Base-by-base conservation (phyloP, 92 coral and sea anemone species). In the Phymanthus crucifer region DNA sequence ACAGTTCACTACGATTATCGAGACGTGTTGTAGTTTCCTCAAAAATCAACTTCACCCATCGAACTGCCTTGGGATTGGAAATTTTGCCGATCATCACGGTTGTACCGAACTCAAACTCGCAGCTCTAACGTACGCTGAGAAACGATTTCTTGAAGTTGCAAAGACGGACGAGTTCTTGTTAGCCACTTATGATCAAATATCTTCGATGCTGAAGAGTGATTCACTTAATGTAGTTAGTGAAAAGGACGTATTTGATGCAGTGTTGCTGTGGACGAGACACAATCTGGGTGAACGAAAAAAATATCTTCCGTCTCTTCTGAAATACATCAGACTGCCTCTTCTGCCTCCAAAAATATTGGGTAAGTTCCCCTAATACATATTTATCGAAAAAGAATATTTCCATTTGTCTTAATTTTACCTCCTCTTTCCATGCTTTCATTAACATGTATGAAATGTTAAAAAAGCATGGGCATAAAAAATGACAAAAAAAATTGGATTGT, bases 31-130 rank as follows among this genome's bases (percentile, higher is more conserved):
- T 54, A 95, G 85, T 4, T 95, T 93, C 40, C 83, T 95, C 77
- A 90, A 85, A 78, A 93, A 91, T 31, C 94, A 90, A 68, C 92
- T 95, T n/a, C 97, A 95, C 46, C 97, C 97, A 23, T 80, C 99
- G 19, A 95, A 95, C 72, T 95, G 99, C 56, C 78, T 95, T 79
- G 99, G 99, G 7, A 93, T 95, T 21, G 94, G 93, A 14, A 89
- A 91, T 79, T 90, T 95, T 73, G 97, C 99, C 2, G 95, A 95
- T 43, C 97, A 93, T 61, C 97, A 95, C 70, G 94, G 89, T 35
- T 95, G 97, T 58, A 74, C 74, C 4, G 76, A 84, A 19, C 87
- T 95, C 0, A 86, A 88, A 84, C 73, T 79, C 40, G 88, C 94
- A 17, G 99, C 99, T 1, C 88, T 88, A 13, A 78, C 77, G 64